Evolutionary conservation across 2,113 vertebrate species (phyloP).

Genomic region (Talpa occidentalis): DNA sequence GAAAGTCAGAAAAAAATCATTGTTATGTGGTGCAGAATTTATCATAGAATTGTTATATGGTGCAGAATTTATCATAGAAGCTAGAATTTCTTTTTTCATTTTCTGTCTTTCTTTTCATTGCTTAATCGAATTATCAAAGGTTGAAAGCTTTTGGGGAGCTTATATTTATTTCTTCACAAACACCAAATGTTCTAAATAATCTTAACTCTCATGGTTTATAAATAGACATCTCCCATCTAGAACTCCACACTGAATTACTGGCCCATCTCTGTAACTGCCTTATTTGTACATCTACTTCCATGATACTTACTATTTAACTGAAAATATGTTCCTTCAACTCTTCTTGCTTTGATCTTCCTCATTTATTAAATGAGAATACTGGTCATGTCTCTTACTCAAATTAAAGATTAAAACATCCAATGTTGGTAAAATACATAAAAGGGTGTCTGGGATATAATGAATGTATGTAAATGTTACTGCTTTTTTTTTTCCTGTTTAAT

Average conservation of each 20-base stretch:
- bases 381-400: background rate
- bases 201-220: background rate
- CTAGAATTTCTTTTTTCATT: background rate
- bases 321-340: background rate
- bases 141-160: background rate
- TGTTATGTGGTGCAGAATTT: background rate
- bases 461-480: background rate
- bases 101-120: background rate
- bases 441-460: background rate
- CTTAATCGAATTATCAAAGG: background rate
- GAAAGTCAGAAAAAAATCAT: background rate
- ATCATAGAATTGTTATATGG: too few species aligned
- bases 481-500: background rate
- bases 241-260: background rate
- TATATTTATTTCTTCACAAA: background rate
- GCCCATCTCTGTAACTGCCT: background rate
- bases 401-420: background rate
- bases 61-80: background rate
- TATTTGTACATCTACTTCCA: background rate
- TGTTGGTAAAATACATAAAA: background rate
- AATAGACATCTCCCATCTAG: background rate
- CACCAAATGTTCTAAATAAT: background rate
- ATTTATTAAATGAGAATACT: background rate
- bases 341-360: background rate
- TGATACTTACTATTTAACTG: background rate